Evolutionary conservation across 2,797 vertebrate genomes (phyloP), one percentile per base, ranked within the genome.

Genomic region (Alcedo atthis): DNA sequence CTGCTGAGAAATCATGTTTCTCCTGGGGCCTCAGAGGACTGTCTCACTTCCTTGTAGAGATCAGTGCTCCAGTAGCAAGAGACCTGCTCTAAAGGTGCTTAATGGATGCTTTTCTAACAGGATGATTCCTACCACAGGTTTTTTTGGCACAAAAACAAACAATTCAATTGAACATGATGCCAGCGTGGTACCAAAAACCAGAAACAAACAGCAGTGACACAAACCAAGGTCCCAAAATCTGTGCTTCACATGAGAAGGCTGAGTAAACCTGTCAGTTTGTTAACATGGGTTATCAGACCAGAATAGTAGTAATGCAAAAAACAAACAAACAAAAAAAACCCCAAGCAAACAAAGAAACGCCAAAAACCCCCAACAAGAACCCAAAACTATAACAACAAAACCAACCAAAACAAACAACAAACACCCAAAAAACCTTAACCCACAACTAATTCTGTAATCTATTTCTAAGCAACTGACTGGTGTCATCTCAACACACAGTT

Each of bases 181-280:
- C 8, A 43, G 16, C 12, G 45, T 2, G 1, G 1, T 30, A 86
- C 18, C 0, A 4, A 78, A 78, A 66, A 12, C 0, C 26, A 73
- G 45, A 86, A 79, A 45, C 13, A 67, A 87, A 85, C 3, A 68
- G 45, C 28, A 73, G 6, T 28, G 45, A 61, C 15, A 46, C 3
- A 45, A 77, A 64, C 35, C 8, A 18, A 81, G n/a, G 48, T 7
- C 10, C 25, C 53, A 73, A 30, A 67, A 21, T 18, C 35, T 45
- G 22, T 12, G 9, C 16, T 62, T 74, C 57, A 76, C 40, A 18
- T 49, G 18, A 83, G 63, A 81, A 66, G 26, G 5, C 20, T 77
- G 45, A 9, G 54, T 61, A 74, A 42, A 54, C 45, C 18, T 63
- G 28, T 58, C 53, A 53, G 20, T 45, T n/a, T 61, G 20, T 15